Conservation (phyloP, 2,888 invertebrate species). For the Chrysina gloriosa region DNA sequence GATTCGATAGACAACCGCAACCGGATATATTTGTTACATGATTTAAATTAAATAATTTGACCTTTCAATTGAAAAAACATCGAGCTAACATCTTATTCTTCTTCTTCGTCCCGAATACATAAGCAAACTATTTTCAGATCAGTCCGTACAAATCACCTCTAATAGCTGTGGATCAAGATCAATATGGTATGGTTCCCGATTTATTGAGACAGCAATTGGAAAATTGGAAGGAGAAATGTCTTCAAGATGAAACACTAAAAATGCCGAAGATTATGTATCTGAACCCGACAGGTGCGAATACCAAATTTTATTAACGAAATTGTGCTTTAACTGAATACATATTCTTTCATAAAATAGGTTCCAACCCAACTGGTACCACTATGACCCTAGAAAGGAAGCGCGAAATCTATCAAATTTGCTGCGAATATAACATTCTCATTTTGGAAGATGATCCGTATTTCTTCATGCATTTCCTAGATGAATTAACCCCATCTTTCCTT, state of each 20-base stretch:
- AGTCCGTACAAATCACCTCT: conserved; percentile 75
- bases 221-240: conserved; percentile 65
- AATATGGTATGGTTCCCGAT: conserved; percentile 74
- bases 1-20: conserved; percentile 12
- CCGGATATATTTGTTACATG: neutral
- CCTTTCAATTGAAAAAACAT: neutral
- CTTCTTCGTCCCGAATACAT: neutral
- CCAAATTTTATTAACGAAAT: neutral
- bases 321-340: neutral
- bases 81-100: neutral
- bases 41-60: conserved; percentile 11
- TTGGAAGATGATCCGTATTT: conserved; percentile 88
- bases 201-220: conserved; percentile 70
- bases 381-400: conserved; percentile 73
- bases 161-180: conserved; percentile 77
- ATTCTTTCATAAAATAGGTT: conserved; percentile 63
- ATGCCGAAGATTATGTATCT: conserved; percentile 81
- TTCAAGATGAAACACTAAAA: conserved; percentile 58
- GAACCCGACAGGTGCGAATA: conserved; percentile 72
- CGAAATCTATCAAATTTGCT: conserved; percentile 79
- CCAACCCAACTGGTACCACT: conserved; percentile 81
- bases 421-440: conserved; percentile 80
- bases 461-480: conserved; percentile 78
- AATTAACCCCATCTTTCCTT: conserved; percentile 74
- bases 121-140: conserved; percentile 66